Evolutionary conservation across 2,888 invertebrate species (phyloP).

Genomic region (Tenthredo mesomela): DNA sequence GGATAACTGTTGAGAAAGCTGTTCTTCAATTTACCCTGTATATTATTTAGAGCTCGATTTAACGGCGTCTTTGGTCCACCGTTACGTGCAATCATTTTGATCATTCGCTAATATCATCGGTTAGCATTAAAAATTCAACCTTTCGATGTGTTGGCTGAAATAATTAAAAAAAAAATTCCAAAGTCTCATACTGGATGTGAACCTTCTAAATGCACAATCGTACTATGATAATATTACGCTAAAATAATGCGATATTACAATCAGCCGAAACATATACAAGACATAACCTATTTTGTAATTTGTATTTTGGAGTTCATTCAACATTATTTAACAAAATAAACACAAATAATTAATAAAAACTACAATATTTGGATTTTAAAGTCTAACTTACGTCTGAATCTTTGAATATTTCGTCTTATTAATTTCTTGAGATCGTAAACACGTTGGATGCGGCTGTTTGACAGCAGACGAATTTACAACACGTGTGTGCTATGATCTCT

Average conservation of each 20-base stretch:
- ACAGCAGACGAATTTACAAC: slow-evolving; percentile 5
- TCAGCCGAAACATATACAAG: not conserved
- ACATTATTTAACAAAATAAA: not conserved
- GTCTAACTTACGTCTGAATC: not conserved
- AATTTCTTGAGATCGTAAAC: not conserved
- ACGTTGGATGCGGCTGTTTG: not conserved
- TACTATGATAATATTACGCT: too few relatives aligned
- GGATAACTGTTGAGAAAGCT: slow-evolving; percentile 62
- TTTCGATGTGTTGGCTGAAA: not conserved
- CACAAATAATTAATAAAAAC: not conserved
- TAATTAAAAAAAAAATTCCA: not conserved
- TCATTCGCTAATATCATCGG: not conserved
- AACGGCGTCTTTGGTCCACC: slow-evolving; percentile 1
- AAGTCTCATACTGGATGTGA: not conserved
- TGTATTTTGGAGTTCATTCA: not conserved
- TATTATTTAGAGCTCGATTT: slow-evolving; percentile 59
- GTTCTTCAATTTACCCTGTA: slow-evolving; percentile 63
- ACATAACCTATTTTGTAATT: not conserved
- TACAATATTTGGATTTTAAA: not conserved
- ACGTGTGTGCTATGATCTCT: not conserved
- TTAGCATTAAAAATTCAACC: not conserved
- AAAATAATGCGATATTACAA: not conserved
- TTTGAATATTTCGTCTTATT: not conserved
- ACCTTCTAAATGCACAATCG: not conserved
- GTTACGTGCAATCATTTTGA: slow-evolving; percentile 18